These are phyloP conservation scores for Clamator glandarius DNA, from an alignment of 2,797 vertebrate genomes.

Conservation along the genomic window DNA sequence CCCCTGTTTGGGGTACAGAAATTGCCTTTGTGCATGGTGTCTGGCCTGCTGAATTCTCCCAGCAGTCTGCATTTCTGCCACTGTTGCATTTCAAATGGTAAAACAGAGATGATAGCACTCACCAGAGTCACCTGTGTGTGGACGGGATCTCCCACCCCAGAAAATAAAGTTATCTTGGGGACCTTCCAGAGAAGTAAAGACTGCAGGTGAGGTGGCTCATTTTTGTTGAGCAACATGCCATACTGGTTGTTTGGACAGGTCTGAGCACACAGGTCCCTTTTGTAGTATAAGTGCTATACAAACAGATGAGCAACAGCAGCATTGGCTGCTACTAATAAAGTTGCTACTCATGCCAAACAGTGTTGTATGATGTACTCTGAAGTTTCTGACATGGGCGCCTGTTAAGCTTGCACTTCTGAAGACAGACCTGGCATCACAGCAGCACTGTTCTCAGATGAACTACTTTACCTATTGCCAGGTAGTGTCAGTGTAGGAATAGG, in stretches of 20 bases:
- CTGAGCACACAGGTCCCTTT: not conserved
- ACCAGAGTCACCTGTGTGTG: not conserved
- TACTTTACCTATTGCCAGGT: not conserved
- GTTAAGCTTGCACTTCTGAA: not conserved
- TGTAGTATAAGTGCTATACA: not conserved
- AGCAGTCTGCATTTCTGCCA: conserved; percentile 48
- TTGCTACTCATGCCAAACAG: rapidly evolving
- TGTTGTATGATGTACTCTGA: not conserved
- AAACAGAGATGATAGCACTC: conserved; percentile 12
- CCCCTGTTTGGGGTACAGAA: conserved; percentile 34
- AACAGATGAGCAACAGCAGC: not conserved
- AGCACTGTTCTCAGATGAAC: not conserved
- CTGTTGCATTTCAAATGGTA: conserved; percentile 57
- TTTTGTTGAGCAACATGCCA: not conserved
- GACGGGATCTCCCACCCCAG: not conserved
- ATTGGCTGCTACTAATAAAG: not conserved
- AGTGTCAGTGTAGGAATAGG: not conserved
- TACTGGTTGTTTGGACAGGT: not conserved
- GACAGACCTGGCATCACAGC: not conserved
- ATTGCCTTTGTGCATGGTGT: conserved; percentile 46
- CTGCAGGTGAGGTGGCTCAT: not conserved
- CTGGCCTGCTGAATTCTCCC: conserved; percentile 54
- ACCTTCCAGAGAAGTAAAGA: not conserved
- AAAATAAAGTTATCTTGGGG: not conserved
- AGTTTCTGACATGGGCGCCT: not conserved